Conservation (phyloP, 2,888 invertebrate species). For the Chloroclysta siterata region DNA sequence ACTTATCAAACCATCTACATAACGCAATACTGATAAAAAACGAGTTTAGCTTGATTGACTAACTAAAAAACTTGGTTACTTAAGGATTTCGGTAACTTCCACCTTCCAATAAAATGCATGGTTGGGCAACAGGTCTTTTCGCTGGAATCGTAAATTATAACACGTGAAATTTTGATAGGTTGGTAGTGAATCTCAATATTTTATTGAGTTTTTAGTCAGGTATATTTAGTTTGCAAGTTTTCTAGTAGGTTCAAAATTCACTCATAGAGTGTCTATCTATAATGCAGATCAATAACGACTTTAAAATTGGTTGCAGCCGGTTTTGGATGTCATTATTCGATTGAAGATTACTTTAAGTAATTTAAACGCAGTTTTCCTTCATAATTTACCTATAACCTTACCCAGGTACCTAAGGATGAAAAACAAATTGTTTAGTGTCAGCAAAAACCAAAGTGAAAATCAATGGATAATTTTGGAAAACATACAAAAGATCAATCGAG, state of each 20-base stretch:
- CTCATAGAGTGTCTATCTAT: not conserved
- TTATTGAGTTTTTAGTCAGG: too few relatives aligned
- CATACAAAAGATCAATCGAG: too few relatives aligned
- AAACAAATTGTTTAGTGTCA: too few relatives aligned
- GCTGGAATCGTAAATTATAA: not conserved
- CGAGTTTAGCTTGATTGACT: constrained; percentile 15
- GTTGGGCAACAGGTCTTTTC: constrained; percentile 10
- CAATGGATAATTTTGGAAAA: too few relatives aligned
- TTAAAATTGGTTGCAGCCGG: too few relatives aligned
- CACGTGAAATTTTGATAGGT: not conserved
- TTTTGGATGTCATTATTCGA: constrained; percentile 7
- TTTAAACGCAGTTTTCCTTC: too few relatives aligned
- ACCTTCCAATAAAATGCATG: constrained; percentile 24
- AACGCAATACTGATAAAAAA: constrained; percentile 16
- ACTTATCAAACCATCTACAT: constrained; percentile 3
- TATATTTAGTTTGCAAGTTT: too few relatives aligned
- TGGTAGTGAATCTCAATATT: too few relatives aligned
- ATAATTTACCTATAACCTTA: too few relatives aligned
- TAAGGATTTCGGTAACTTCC: constrained; percentile 21
- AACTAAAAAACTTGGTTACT: constrained; percentile 5
- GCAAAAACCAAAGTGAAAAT: too few relatives aligned
- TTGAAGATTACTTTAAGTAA: not conserved
- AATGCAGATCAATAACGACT: not conserved
- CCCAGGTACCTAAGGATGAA: too few relatives aligned
- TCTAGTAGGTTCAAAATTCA: too few relatives aligned